Conservation (phyloP, 2,888 invertebrate genomes). For the Vandiemenella viatica region DNA sequence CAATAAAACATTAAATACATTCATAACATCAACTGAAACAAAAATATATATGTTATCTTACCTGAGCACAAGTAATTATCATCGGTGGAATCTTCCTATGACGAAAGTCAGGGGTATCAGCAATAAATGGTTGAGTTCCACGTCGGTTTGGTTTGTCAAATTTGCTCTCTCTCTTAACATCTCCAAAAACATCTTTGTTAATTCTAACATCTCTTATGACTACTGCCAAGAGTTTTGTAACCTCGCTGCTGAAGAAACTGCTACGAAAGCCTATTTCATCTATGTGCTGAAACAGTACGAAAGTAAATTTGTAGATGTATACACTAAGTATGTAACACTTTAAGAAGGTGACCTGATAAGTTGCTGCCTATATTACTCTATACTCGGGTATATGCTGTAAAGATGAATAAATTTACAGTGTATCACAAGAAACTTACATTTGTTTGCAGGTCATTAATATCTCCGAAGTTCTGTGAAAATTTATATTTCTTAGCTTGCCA, state of each 20-base stretch:
- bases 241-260: constrained; percentile 76
- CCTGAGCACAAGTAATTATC: constrained; percentile 70
- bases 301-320: not conserved
- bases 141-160: constrained; percentile 22
- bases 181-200: constrained; percentile 49
- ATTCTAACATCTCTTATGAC: constrained; percentile 67
- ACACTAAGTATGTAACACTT: not conserved
- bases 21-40: too few species aligned
- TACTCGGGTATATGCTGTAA: too few species aligned
- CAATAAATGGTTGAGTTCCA: not conserved
- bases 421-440: too few species aligned
- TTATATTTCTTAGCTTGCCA: not conserved
- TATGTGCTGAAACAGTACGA: constrained; percentile 47
- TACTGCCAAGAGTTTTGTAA: constrained; percentile 68
- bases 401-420: too few species aligned
- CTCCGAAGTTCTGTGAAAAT: too few species aligned
- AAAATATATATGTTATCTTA: too few species aligned
- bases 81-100: constrained; percentile 57
- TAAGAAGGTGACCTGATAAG: not conserved
- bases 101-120: constrained; percentile 18
- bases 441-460: too few species aligned
- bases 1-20: too few species aligned
- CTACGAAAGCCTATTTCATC: constrained; percentile 73
- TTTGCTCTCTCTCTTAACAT: constrained; percentile 18
- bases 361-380: too few species aligned